These are phyloP conservation scores for Scolanthus callimorphus DNA, from an alignment of 92 coral and sea anemone genomes.

Conservation along the genomic window DNA sequence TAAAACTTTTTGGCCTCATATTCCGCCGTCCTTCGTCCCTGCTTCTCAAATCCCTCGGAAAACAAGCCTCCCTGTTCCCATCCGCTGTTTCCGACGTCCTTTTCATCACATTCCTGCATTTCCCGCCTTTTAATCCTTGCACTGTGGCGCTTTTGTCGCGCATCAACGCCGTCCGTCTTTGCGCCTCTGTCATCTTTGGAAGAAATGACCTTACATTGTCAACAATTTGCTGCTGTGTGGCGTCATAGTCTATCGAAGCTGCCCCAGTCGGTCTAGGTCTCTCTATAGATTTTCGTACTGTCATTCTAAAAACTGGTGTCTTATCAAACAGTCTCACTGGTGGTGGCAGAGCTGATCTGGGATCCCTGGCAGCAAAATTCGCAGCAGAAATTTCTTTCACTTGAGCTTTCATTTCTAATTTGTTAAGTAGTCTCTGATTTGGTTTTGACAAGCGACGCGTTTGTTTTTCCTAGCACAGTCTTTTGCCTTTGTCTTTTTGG, in stretches of 20 bases:
- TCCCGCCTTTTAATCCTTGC: neutral
- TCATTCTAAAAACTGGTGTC: neutral
- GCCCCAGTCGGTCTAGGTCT: no score
- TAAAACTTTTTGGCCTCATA: neutral
- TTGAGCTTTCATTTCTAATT: no score
- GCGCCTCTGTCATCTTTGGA: neutral
- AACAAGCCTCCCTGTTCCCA: neutral
- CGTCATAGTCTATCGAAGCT: neutral
- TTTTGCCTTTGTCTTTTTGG: no score
- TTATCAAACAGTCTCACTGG: neutral
- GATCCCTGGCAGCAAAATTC: neutral
- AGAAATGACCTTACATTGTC: neutral
- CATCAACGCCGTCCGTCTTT: neutral
- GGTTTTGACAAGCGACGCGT: no score
- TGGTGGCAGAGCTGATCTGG: neutral
- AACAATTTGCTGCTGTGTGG: neutral
- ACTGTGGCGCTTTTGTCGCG: no score
- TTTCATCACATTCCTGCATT: neutral
- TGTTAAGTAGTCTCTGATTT: no score
- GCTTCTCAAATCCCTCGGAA: neutral
- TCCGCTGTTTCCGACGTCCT: neutral
- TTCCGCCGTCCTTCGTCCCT: neutral
- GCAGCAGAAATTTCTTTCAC: no score
- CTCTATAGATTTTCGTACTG: neutral
- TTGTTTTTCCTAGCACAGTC: no score